Evolutionary conservation across 2,113 vertebrate genomes (phyloP).

Genomic region (Maccullochella peelii): DNA sequence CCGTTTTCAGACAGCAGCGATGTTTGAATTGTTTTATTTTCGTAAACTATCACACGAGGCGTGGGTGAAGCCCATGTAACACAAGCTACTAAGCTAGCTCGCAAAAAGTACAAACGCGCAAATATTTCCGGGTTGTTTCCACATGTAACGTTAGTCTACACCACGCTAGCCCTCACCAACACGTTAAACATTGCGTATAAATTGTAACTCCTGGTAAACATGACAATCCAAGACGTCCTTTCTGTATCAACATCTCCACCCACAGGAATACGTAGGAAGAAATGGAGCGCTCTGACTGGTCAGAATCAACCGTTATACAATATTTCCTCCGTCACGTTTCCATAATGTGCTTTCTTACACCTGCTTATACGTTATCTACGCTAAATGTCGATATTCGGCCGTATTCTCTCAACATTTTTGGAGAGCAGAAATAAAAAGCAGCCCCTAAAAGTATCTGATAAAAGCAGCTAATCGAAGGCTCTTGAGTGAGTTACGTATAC

Average conservation of each 20-base stretch:
- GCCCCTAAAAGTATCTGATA: rapidly evolving
- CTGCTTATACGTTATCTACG: background rate
- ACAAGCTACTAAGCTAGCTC: background rate
- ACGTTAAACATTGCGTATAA: background rate
- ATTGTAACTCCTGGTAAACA: background rate
- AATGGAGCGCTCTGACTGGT: constrained; percentile 64
- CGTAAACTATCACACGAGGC: background rate
- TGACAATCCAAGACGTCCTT: background rate
- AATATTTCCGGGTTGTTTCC: background rate
- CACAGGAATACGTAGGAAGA: background rate
- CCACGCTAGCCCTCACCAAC: background rate
- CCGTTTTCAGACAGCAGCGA: rapidly evolving
- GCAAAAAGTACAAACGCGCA: background rate
- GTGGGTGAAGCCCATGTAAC: background rate
- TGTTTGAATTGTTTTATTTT: background rate
- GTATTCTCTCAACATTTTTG: rapidly evolving
- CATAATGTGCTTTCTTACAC: constrained; percentile 59
- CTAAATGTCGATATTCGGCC: background rate
- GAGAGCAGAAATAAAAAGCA: rapidly evolving
- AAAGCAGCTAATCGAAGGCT: background rate
- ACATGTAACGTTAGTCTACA: too few species aligned
- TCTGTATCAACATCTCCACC: constrained; percentile 51
- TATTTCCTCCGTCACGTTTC: constrained; percentile 75
- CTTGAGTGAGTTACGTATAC: background rate
- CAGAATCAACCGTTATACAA: constrained; percentile 46